A percentile compares a stretch with the other conserved stretches of the same genome.
Evolutionary conservation across 2,888 invertebrate species (phyloP).

Genomic region (Autographa gamma): DNA sequence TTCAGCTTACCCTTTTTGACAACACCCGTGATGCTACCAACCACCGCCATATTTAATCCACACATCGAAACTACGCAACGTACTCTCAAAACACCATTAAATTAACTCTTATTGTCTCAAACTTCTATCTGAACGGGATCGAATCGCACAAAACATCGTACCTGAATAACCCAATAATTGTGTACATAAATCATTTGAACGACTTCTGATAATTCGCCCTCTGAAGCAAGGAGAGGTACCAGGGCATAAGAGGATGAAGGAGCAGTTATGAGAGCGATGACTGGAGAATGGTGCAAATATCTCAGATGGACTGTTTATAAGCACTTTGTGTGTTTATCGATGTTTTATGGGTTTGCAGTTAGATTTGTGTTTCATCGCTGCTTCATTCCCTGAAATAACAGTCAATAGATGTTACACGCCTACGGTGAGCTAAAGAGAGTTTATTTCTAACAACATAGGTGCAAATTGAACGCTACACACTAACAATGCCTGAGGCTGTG

Average conservation of each 20-base stretch:
- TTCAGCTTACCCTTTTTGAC: not conserved
- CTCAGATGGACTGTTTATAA: not conserved
- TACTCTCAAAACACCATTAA: slow-evolving; percentile 80
- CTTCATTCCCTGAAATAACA: slow-evolving; percentile 4
- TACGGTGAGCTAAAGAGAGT: not conserved
- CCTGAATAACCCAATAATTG: slow-evolving; percentile 89
- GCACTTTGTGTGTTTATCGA: slow-evolving; percentile 9
- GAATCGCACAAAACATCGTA: slow-evolving; percentile 86
- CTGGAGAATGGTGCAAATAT: slow-evolving; percentile 7
- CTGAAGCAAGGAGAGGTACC: slow-evolving; percentile 72
- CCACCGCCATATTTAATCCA: slow-evolving; percentile 51
- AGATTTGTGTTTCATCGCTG: slow-evolving; percentile 2
- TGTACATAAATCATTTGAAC: slow-evolving; percentile 89
- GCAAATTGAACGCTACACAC: no score
- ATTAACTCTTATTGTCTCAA: slow-evolving; percentile 85
- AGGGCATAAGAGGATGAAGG: slow-evolving; percentile 47
- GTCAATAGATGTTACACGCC: slow-evolving; percentile 1
- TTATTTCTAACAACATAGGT: not conserved
- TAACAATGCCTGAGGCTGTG: no score
- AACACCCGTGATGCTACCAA: slow-evolving; percentile 9
- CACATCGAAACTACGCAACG: slow-evolving; percentile 51
- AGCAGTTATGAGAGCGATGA: slow-evolving; percentile 6
- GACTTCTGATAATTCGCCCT: slow-evolving; percentile 88
- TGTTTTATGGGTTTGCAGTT: not conserved
- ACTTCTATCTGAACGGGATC: slow-evolving; percentile 81